Evolutionary conservation across 2,888 invertebrate species (phyloP).

Genomic region (Ornithoptera priamus): DNA sequence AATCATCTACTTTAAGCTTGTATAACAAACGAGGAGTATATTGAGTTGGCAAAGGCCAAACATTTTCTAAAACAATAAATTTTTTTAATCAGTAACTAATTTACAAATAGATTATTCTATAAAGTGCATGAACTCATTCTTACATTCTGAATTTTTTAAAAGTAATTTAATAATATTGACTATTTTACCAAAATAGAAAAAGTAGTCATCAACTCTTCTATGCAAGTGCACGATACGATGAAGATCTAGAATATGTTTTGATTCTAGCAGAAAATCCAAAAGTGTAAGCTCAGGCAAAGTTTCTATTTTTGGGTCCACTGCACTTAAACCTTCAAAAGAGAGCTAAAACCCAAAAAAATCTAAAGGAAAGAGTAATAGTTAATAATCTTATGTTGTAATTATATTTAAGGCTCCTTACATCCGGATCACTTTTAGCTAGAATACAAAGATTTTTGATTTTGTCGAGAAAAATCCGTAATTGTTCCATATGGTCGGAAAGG

Average conservation of each 20-base stretch:
- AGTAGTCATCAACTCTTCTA: constrained; percentile 65
- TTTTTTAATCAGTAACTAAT: neutral
- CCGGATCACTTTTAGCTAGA: constrained; percentile 46
- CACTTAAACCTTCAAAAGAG: constrained; percentile 60
- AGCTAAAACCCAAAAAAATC: constrained; percentile 45
- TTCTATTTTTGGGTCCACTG: constrained; percentile 65
- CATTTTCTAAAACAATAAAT: constrained; percentile 44
- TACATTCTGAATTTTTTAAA: neutral
- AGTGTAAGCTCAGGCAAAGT: constrained; percentile 72
- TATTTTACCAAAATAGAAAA: constrained; percentile 64
- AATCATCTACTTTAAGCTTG: constrained; percentile 69
- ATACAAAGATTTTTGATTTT: constrained; percentile 58
- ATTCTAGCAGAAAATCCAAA: constrained; percentile 67
- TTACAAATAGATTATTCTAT: neutral
- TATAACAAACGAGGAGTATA: constrained; percentile 65
- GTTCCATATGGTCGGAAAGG: constrained; percentile 62
- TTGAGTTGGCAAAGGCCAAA: constrained; percentile 70
- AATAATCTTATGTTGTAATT: too few relatives aligned
- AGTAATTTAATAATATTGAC: neutral
- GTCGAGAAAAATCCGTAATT: constrained; percentile 61
- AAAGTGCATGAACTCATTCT: neutral
- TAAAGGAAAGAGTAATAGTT: too few relatives aligned
- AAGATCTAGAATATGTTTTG: constrained; percentile 59
- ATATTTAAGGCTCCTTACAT: constrained; percentile 41
- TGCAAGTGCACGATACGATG: constrained; percentile 54